phyloP scores from a whole-genome alignment of 2,113 vertebrate species.

The Brachirus orientalis region DNA sequence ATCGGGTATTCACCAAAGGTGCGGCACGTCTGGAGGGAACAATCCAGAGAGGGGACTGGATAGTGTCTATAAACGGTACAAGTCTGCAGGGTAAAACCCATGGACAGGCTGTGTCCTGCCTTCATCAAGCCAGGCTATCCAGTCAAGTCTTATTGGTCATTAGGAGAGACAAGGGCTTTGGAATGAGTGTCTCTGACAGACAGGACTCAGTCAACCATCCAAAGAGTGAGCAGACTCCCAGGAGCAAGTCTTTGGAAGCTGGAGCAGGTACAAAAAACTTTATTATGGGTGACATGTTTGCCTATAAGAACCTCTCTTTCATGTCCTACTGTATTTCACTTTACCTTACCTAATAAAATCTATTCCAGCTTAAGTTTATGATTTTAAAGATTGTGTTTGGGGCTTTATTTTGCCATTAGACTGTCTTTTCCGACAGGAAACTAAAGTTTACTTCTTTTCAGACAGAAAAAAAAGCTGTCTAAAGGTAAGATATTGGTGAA shows the following conservation, averaged over 20 bases:
- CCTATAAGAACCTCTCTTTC: too few species aligned
- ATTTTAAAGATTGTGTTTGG: too few species aligned
- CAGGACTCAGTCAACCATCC: slow-evolving; percentile 65
- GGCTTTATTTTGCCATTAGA: too few species aligned
- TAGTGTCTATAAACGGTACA: slow-evolving; percentile 89
- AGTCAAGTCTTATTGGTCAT: slow-evolving; percentile 85
- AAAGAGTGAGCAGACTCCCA: slow-evolving; percentile 66
- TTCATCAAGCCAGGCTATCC: slow-evolving; percentile 88
- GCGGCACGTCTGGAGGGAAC: slow-evolving; percentile 88
- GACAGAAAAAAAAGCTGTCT: too few species aligned
- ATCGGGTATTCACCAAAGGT: slow-evolving; percentile 92
- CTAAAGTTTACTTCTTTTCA: too few species aligned
- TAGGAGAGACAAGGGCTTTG: slow-evolving; percentile 77
- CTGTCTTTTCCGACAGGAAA: too few species aligned
- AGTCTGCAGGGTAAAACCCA: slow-evolving; percentile 85
- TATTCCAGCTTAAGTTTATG: too few species aligned
- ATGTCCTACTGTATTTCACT: too few species aligned
- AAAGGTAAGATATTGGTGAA: too few species aligned
- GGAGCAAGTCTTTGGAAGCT: slow-evolving; percentile 66
- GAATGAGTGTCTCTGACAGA: slow-evolving; percentile 47
- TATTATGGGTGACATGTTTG: too few species aligned
- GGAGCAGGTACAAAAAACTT: slow-evolving; percentile 85
- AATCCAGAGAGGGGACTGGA: slow-evolving; percentile 86
- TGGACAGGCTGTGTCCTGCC: slow-evolving; percentile 85
- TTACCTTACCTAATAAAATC: too few species aligned